phyloP scores from a whole-genome alignment of 2,797 vertebrate species.

The Betta splendens region DNA sequence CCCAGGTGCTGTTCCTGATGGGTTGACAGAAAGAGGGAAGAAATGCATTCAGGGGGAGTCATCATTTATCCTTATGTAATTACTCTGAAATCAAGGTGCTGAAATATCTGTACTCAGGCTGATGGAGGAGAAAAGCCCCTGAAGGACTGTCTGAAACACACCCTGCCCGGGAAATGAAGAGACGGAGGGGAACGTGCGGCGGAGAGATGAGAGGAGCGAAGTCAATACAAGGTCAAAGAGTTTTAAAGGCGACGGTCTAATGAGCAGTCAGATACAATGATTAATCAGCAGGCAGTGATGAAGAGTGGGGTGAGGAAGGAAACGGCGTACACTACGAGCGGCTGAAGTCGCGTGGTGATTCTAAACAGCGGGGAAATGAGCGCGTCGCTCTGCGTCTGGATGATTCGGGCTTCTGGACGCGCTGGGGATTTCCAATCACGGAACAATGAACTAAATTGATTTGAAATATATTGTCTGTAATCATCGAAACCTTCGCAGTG shows the following conservation, averaged over 20 bases:
- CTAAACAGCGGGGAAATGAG: constrained; percentile 18
- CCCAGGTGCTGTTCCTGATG: constrained; percentile 61
- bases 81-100: constrained; percentile 75
- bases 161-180: constrained; percentile 48
- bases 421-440: constrained; percentile 3
- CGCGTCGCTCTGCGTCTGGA: neutral
- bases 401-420: constrained; percentile 7
- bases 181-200: constrained; percentile 32
- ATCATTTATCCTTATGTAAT: constrained; percentile 76
- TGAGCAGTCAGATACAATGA: constrained; percentile 63
- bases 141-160: constrained; percentile 60
- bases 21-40: constrained; percentile 52
- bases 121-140: constrained; percentile 55
- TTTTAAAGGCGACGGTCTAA: constrained; percentile 63
- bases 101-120: constrained; percentile 65
- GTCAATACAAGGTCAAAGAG: constrained; percentile 61
- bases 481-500: constrained; percentile 6
- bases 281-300: constrained; percentile 60
- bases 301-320: constrained; percentile 22
- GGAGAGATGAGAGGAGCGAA: constrained; percentile 40
- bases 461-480: constrained; percentile 14
- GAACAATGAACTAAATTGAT: constrained; percentile 14
- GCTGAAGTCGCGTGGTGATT: constrained; percentile 22
- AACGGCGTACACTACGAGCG: constrained; percentile 5
- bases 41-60: constrained; percentile 64